phyloP scores from a whole-genome alignment of 2,113 vertebrate species.

The Bagarius yarrelli region DNA sequence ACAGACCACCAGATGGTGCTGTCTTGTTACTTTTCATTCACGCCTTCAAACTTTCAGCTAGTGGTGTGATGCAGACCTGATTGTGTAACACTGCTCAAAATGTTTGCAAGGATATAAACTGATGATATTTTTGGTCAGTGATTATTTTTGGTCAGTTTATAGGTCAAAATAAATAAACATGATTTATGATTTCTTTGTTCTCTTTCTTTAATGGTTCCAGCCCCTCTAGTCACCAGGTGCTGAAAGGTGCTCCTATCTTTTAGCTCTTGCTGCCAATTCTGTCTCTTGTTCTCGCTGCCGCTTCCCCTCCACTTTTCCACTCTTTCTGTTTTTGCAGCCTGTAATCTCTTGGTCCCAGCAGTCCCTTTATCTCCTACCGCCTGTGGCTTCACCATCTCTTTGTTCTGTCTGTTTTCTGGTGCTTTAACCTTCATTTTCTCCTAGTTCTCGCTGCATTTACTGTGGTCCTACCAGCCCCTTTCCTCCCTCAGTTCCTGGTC shows the following conservation, averaged over 20 bases:
- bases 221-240: neutral
- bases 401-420: neutral
- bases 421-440: neutral
- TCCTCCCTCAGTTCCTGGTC: neutral
- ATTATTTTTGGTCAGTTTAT: neutral
- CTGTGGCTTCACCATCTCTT: neutral
- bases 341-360: neutral
- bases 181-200: neutral
- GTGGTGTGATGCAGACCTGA: neutral
- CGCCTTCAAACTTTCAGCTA: neutral
- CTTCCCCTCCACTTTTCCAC: no score
- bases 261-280: no score
- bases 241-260: neutral
- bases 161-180: neutral
- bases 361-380: neutral
- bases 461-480: no score
- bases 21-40: neutral
- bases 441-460: neutral
- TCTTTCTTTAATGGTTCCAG: neutral
- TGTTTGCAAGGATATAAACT: neutral
- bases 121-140: neutral
- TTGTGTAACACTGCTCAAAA: neutral
- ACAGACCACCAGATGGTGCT: slow-evolving; percentile 39
- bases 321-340: neutral
- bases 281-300: no score